Base-by-base conservation (phyloP, 2,888 invertebrate genomes). In the Sabellastarte sp. region DNA sequence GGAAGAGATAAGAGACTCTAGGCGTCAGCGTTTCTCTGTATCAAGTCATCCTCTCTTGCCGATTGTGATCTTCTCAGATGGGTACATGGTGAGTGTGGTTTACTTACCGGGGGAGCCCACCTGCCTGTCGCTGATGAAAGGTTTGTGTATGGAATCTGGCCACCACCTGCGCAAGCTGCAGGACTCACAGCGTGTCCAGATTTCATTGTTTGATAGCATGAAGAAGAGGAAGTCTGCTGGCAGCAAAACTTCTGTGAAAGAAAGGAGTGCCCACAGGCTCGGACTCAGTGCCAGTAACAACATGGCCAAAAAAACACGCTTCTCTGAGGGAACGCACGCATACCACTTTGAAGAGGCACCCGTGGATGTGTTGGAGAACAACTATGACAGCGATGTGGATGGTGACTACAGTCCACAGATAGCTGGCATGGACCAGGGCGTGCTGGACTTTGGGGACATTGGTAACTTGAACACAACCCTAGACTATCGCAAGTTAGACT, bases 11-110 rank as follows among this genome's bases (percentile, higher is more conserved):
- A 10, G 20, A 41, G 67, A 71, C 57, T 57, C 75, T 0, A 66
- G 77, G 67, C 63, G 70, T 24, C 82, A 82, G 64, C 68, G 71
- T 57, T 82, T 80, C 63, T 81, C 82, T 15, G 70, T 82, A 63
- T 69, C 77, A 56, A 70, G 75, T 32, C 81, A 83, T 65, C 81
- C 82, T 1, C 67, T 73, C 32, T 73, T 77, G 32, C 81, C 81
- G 55, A 73, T 81, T 31, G 60, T 83, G 52, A 76, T 82, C 28
- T 79, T 74, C 67, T 79, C 80, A n/a, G 82, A 83, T 70, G 83
- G 83, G 29, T 80, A 76, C 73, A 72, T 78, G 70, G 80, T 82
- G 1, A 80, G 80, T 1, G 77, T 80, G 5, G 63, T 76, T 2
- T 77, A 53, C 15, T 5, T 53, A 5, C 53, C 53, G 10, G 53